Percentiles rank a stretch among this genome's conserved stretches.
Evolutionary conservation across 2,888 invertebrate genomes (phyloP).

Genomic region (Amblyteles armatorius): DNA sequence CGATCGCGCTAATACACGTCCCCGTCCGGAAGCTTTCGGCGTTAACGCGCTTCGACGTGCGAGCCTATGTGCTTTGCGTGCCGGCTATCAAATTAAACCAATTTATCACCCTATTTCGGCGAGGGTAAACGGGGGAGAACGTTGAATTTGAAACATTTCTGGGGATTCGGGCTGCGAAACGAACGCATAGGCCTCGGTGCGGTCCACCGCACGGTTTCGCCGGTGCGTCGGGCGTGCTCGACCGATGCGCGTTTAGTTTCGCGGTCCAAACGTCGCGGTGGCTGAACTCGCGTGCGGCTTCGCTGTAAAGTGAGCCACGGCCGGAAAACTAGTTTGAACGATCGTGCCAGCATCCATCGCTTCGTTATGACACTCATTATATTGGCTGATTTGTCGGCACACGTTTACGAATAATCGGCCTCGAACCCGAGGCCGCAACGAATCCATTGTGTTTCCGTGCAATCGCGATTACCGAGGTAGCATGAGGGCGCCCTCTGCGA

Average conservation of each 20-base stretch:
- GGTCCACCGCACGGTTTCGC: conserved; percentile 48
- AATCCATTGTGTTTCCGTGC: conserved; percentile 9
- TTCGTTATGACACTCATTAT: conserved; percentile 15
- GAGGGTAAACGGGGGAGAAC: conserved; percentile 19
- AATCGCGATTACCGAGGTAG: background rate
- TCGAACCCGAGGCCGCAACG: conserved; percentile 7
- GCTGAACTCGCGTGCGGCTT: background rate
- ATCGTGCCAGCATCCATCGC: conserved; percentile 6
- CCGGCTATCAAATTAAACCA: conserved; percentile 37
- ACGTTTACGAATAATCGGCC: conserved; percentile 55
- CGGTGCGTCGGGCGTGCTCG: conserved; percentile 40
- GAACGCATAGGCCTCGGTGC: conserved; percentile 22
- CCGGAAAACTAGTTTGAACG: background rate
- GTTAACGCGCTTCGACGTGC: conserved; percentile 19
- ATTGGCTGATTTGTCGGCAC: conserved; percentile 29
- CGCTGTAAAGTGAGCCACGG: background rate
- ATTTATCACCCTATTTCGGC: conserved; percentile 31
- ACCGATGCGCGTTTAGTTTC: conserved; percentile 37
- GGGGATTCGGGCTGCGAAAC: background rate
- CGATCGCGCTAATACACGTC: background rate
- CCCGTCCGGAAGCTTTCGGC: background rate
- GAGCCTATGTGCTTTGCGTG: background rate
- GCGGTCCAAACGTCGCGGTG: conserved; percentile 38
- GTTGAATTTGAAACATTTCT: conserved; percentile 27
- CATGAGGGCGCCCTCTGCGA: background rate